Conservation (phyloP, 2,113 vertebrate species). For the Bothrops jararaca region DNA sequence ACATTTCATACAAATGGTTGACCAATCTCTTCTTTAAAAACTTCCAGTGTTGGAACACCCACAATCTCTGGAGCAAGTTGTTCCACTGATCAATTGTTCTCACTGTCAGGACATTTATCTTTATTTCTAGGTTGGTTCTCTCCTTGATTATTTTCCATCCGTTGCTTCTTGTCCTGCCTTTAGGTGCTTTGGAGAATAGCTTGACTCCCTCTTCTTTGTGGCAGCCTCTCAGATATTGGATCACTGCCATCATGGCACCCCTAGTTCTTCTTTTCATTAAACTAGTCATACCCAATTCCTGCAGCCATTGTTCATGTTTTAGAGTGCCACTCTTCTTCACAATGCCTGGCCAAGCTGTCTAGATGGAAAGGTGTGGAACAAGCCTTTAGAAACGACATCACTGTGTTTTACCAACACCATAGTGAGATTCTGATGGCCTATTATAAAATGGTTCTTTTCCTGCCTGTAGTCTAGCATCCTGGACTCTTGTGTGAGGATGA, state of each 20-base stretch:
- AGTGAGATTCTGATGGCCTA: accelerated
- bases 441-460: background rate
- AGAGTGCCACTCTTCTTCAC: background rate
- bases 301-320: background rate
- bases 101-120: background rate
- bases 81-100: background rate
- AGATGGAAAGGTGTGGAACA: background rate
- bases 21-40: background rate
- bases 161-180: background rate
- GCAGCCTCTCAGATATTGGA: background rate
- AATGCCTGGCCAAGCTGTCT: background rate
- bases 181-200: too few relatives aligned
- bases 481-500: slow-evolving; percentile 24
- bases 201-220: background rate
- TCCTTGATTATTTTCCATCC: background rate
- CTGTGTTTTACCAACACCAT: background rate
- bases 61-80: background rate
- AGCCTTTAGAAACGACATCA: background rate
- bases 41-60: background rate
- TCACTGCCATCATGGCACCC: background rate
- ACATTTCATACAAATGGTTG: background rate
- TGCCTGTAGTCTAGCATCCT: background rate
- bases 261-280: background rate
- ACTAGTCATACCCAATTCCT: background rate
- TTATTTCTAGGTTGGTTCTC: background rate